Conservation (phyloP, 2,797 vertebrate genomes). For the Bradypus variegatus region DNA sequence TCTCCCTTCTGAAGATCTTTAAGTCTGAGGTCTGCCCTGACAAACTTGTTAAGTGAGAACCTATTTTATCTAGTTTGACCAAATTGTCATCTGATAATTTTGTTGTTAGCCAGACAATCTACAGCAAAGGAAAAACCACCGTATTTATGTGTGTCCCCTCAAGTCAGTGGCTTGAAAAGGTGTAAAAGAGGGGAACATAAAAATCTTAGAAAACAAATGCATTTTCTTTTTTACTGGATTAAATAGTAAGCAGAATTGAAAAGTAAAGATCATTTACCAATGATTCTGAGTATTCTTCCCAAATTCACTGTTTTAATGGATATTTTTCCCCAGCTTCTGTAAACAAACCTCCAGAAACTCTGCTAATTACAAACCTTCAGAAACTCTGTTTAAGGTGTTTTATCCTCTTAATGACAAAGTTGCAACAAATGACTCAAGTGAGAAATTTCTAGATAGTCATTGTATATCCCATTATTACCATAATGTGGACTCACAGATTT, state of each 20-base stretch:
- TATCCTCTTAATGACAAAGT: conserved; percentile 42
- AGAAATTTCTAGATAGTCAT: conserved; percentile 30
- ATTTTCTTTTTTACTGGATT: conserved; percentile 21
- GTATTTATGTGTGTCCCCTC: neutral
- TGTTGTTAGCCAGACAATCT: conserved; percentile 3
- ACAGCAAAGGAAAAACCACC: neutral
- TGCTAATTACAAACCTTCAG: conserved; percentile 35
- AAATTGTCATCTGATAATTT: conserved; percentile 13
- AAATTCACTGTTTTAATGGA: conserved; percentile 15
- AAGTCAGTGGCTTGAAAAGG: neutral
- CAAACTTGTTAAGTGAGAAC: conserved; percentile 9
- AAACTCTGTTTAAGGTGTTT: conserved; percentile 23
- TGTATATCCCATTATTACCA: conserved; percentile 34
- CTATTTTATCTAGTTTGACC: conserved; percentile 6
- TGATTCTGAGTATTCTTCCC: neutral
- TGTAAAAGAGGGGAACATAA: neutral
- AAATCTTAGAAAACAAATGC: neutral
- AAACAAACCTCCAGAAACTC: conserved; percentile 32
- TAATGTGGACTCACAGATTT: conserved; percentile 27
- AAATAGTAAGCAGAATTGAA: conserved; percentile 31
- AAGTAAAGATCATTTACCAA: conserved; percentile 32
- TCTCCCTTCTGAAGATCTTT: conserved; percentile 25
- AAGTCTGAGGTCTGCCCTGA: neutral
- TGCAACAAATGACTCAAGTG: conserved; percentile 11
- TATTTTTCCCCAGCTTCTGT: neutral